Conservation (phyloP, 2,113 vertebrate genomes). For the Sylvietta virens region DNA sequence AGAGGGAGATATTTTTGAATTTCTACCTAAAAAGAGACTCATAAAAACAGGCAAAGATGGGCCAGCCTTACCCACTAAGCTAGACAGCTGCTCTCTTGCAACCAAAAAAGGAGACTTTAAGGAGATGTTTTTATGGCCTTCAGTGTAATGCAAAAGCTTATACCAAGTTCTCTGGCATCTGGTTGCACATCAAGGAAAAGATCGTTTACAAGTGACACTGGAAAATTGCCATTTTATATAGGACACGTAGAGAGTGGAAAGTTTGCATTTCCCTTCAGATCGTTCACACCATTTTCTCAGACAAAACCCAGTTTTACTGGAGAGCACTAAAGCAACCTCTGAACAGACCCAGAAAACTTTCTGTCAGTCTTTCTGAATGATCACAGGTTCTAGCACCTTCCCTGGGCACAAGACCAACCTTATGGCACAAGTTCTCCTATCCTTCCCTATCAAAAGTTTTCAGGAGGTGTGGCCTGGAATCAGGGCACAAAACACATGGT, state of each 20-base stretch:
- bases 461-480: background rate
- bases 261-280: background rate
- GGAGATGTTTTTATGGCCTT: background rate
- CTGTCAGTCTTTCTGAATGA: background rate
- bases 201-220: background rate
- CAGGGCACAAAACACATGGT: fast-evolving
- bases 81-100: background rate
- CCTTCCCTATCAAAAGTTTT: too few species aligned
- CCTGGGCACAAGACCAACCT: background rate
- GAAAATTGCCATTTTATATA: background rate
- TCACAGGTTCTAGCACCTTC: background rate
- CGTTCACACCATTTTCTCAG: background rate
- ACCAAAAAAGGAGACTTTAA: background rate
- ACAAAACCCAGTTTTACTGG: background rate
- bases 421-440: background rate
- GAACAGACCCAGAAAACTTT: background rate
- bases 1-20: slow-evolving; percentile 6
- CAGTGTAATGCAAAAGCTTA: background rate
- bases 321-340: background rate
- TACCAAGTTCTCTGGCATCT: background rate
- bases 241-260: background rate
- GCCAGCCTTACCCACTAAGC: background rate
- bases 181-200: background rate
- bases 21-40: slow-evolving; percentile 2
- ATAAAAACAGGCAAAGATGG: background rate